Percentiles rank a stretch among this genome's conserved stretches.
Evolutionary conservation across 1,140 invertebrate genomes (phyloP).

Genomic region (Lucilia sericata): DNA sequence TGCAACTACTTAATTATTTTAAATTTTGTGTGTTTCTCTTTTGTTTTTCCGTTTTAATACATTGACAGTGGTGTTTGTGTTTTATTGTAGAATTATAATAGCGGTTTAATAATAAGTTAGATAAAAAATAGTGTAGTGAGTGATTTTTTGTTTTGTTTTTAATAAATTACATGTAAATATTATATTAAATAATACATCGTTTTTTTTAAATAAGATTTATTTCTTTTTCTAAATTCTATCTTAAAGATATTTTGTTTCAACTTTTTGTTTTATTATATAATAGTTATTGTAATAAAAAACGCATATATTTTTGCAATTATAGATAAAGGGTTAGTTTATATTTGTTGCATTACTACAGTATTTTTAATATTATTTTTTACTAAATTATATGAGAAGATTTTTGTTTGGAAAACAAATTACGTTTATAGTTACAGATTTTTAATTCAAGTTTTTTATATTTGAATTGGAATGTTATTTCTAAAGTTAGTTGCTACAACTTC

Average conservation of each 20-base stretch:
- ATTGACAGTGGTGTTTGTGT: background rate
- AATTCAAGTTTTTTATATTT: background rate
- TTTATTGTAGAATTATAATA: background rate
- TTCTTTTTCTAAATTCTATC: background rate
- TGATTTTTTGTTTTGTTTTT: background rate
- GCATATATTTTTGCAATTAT: background rate
- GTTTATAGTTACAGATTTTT: background rate
- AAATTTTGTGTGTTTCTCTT: background rate
- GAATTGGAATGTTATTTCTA: background rate
- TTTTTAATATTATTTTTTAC: too few species aligned
- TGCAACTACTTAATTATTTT: conserved; percentile 1
- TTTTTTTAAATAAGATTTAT: background rate
- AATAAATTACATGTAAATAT: background rate
- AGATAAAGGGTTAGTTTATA: background rate
- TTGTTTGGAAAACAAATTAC: background rate
- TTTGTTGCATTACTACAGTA: background rate
- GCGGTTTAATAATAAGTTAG: background rate
- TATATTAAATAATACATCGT: background rate
- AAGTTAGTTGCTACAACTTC: too few species aligned
- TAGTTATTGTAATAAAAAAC: conserved; percentile 16
- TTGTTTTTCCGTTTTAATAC: background rate
- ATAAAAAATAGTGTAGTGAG: background rate
- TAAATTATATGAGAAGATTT: too few species aligned
- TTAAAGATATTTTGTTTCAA: conserved; percentile 2
- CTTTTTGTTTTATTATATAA: background rate